Conservation (phyloP, 2,797 vertebrate genomes). For the Meda fulgida region DNA sequence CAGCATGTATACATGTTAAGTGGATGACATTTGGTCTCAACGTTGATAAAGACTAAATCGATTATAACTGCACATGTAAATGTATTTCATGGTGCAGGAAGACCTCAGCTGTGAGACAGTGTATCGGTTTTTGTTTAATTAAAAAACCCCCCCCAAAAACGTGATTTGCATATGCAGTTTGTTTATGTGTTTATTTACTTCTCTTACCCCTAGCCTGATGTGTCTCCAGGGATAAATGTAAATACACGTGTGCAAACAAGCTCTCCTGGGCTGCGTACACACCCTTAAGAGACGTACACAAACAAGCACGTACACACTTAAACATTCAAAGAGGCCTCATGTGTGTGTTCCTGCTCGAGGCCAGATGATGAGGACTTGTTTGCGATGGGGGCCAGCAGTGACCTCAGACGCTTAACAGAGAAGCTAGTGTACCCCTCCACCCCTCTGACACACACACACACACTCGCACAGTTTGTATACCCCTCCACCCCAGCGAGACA, state of each 20-base stretch:
- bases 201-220: constrained; percentile 2
- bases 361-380: constrained; percentile 51
- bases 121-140: not conserved
- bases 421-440: constrained; percentile 51
- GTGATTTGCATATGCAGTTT: constrained; percentile 40
- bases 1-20: not conserved
- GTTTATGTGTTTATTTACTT: constrained; percentile 47
- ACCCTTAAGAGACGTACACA: not conserved
- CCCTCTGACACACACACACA: constrained; percentile 34
- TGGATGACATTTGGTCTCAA: not conserved
- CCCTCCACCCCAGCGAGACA: constrained; percentile 46
- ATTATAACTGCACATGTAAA: not conserved
- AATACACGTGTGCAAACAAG: constrained; percentile 39
- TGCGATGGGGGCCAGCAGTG: constrained; percentile 49
- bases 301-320: constrained; percentile 16
- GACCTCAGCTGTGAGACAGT: constrained; percentile 15
- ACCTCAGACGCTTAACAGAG: constrained; percentile 53
- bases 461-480: not conserved
- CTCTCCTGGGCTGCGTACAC: constrained; percentile 29
- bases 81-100: not conserved
- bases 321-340: constrained; percentile 38
- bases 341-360: constrained; percentile 21
- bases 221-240: constrained; percentile 39
- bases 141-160: not conserved
- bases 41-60: not conserved